Evolutionary conservation across 1,140 invertebrate species (phyloP), one percentile per base, ranked within the genome.

Genomic region (Neodiprion virginianus): DNA sequence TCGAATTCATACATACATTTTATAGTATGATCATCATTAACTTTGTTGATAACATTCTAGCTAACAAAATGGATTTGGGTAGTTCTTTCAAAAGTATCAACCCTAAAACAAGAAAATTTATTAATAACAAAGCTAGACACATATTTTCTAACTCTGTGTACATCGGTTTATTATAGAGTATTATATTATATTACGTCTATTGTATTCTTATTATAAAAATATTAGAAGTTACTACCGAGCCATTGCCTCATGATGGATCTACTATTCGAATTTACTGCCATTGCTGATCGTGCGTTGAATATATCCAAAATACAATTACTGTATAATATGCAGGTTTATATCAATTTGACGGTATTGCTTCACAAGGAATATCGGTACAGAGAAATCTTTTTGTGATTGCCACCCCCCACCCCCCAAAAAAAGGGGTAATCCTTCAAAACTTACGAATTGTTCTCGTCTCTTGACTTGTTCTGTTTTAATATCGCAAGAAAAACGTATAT

Each of bases 141-240:
- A 61, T 61, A 61, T 61, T 61, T 61, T 61, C 53, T 8, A 61
- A 61, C 53, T 61, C 53, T 61, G 53, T 61, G 53, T 61, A 61
- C 53, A 61, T 61, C 53, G 8, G 53, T 61, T 61, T 61, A 61
- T 61, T 61, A 61, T 61, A 21, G 17, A 21, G 17, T 21, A 61
- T 61, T 61, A 61, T 61, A 61, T 61, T 14, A 14, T 61, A 61
- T 61, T 61, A 61, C 53, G 4, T 14, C n/a, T 12, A 61, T 61
- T 61, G n/a, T 61, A 61, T 17, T 61, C 11, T 61, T 12, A 61
- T 61, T 61, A 61, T 61, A 14, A 61, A 14, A 14, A 61, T 40
- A 14, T 61, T 14, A 14, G 11, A 61, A 8, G 8, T 61, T 5
- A 61, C n/a, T 14, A 61, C n/a, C 53, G 11, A 61, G 4, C 53